These are phyloP conservation scores for Marcusenius ussheri DNA, from an alignment of 2,113 vertebrate species.

Conservation along the genomic window DNA sequence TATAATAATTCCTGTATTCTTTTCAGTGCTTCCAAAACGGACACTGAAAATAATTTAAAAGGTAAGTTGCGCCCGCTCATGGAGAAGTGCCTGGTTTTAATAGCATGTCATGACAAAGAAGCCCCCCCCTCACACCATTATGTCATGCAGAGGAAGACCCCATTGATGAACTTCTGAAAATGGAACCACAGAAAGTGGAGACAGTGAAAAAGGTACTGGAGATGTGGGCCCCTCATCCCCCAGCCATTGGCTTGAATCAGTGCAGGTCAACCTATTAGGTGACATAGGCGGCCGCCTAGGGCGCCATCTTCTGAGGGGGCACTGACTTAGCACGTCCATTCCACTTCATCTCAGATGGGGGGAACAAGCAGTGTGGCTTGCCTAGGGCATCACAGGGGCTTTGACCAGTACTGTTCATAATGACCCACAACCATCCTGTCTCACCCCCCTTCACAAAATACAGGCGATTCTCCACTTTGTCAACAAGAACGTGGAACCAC, in stretches of 20 bases:
- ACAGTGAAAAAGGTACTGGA: conserved; percentile 73
- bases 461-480: conserved; percentile 81
- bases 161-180: conserved; percentile 77
- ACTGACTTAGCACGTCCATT: not conserved
- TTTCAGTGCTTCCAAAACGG: conserved; percentile 28
- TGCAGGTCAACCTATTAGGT: not conserved
- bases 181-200: conserved; percentile 71
- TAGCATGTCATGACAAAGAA: not conserved
- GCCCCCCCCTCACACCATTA: not conserved
- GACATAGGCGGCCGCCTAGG: not conserved
- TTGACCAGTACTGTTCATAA: not conserved
- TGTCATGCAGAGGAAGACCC: conserved; percentile 15
- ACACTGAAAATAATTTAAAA: conserved; percentile 27
- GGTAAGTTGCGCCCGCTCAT: conserved; percentile 36
- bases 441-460: conserved; percentile 13
- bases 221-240: not conserved
- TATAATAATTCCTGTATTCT: not conserved
- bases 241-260: not conserved
- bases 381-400: not conserved
- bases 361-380: not conserved
- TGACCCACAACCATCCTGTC: not conserved
- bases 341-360: not conserved
- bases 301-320: not conserved
- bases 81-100: not conserved
- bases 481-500: conserved; percentile 66